Conservation (phyloP, 2,113 vertebrate genomes). For the Pterophyllum scalare region DNA sequence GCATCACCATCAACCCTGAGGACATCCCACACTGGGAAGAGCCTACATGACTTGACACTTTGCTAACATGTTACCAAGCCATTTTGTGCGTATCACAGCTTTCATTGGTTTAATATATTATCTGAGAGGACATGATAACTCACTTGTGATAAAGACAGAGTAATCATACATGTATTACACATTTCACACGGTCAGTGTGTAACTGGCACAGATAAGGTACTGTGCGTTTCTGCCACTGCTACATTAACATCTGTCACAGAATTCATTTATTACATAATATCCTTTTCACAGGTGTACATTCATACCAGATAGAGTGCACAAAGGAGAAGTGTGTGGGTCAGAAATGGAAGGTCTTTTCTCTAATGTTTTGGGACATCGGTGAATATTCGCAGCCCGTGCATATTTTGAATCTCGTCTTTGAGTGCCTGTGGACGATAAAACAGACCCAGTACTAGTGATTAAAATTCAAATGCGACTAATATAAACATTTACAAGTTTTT, state of each 20-base stretch:
- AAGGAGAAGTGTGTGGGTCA: background rate
- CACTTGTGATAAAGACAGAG: background rate
- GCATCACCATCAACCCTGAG: conserved; percentile 24
- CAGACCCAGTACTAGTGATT: background rate
- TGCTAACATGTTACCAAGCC: background rate
- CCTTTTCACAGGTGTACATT: conserved; percentile 26
- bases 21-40: background rate
- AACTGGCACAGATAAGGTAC: background rate
- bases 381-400: conserved; percentile 86
- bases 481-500: background rate
- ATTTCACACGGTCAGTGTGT: conserved; percentile 4
- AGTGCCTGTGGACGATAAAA: conserved; percentile 75
- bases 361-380: conserved; percentile 79
- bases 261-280: conserved; percentile 10
- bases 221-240: conserved; percentile 2
- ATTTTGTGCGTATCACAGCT: conserved; percentile 72
- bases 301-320: background rate
- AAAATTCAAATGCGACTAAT: background rate
- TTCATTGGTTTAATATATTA: conserved; percentile 19
- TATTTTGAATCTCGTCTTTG: conserved; percentile 83
- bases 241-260: conserved; percentile 23
- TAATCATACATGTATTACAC: conserved; percentile 24
- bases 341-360: background rate
- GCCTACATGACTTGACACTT: conserved; percentile 10
- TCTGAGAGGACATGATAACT: conserved; percentile 11